These are phyloP conservation scores for Acipenser transmontanus DNA, from an alignment of 2,797 vertebrate species.

Conservation along the genomic window DNA sequence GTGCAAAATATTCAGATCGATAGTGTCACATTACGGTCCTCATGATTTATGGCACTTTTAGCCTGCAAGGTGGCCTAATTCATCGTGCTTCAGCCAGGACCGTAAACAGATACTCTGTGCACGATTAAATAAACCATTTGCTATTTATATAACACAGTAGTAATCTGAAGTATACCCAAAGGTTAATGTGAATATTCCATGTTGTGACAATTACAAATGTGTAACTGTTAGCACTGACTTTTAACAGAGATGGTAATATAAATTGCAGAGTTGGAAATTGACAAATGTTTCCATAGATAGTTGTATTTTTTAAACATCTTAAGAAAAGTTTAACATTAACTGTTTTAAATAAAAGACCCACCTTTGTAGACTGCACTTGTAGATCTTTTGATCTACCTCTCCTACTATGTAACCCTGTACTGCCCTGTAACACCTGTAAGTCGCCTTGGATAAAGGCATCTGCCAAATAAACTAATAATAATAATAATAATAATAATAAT, in stretches of 20 bases:
- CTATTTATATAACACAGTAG: slow-evolving; percentile 37
- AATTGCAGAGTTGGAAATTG: slow-evolving; percentile 1
- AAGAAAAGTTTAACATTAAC: too few relatives aligned
- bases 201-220: slow-evolving; percentile 30
- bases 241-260: slow-evolving; percentile 3
- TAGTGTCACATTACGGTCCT: slow-evolving; percentile 27
- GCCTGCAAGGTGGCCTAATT: slow-evolving; percentile 24
- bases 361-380: too few relatives aligned
- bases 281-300: too few relatives aligned
- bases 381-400: too few relatives aligned
- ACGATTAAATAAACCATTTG: slow-evolving; percentile 33
- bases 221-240: slow-evolving; percentile 19
- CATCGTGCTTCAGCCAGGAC: slow-evolving; percentile 23
- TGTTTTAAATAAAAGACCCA: too few relatives aligned
- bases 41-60: slow-evolving; percentile 38
- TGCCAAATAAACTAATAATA: too few relatives aligned
- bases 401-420: too few relatives aligned
- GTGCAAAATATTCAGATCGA: slow-evolving; percentile 32
- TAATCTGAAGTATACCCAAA: slow-evolving; percentile 26
- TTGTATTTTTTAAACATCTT: too few relatives aligned
- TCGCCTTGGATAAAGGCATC: too few relatives aligned
- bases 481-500: too few relatives aligned
- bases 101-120: slow-evolving; percentile 19
- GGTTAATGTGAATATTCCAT: slow-evolving; percentile 35
- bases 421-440: too few relatives aligned